These are phyloP conservation scores for Euplagia quadripunctaria DNA, from an alignment of 2,888 invertebrate genomes.

Conservation along the genomic window DNA sequence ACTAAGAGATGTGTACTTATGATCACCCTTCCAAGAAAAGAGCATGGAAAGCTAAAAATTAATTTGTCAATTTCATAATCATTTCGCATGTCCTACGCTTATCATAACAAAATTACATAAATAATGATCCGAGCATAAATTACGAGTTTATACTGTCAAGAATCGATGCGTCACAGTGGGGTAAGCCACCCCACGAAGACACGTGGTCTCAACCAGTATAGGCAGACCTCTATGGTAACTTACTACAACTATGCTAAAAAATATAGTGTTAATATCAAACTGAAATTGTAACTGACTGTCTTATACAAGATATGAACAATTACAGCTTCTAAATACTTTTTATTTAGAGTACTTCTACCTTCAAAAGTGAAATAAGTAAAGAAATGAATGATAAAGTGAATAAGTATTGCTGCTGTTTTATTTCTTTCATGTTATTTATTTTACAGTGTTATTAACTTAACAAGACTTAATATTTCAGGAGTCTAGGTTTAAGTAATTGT, in stretches of 20 bases:
- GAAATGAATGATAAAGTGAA: no score
- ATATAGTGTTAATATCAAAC: background rate
- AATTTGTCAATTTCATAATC: constrained; percentile 4
- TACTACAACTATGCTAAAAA: background rate
- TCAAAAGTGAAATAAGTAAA: no score
- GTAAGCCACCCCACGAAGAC: constrained; percentile 42
- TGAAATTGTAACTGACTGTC: no score
- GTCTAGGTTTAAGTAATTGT: no score
- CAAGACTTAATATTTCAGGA: no score
- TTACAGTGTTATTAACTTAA: no score
- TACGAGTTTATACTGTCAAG: constrained; percentile 30
- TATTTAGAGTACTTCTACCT: no score
- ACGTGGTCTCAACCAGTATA: constrained; percentile 23
- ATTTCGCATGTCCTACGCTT: constrained; percentile 31
- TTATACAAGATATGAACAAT: no score
- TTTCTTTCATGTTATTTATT: background rate
- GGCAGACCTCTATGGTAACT: constrained; percentile 19
- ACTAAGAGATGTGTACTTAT: no score
- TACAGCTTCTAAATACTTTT: no score
- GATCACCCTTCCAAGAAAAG: no score
- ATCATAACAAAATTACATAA: constrained; percentile 26
- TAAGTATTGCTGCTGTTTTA: no score
- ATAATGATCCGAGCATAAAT: constrained; percentile 18
- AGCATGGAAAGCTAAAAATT: background rate
- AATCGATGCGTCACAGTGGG: constrained; percentile 43